phyloP scores from a whole-genome alignment of 1,140 invertebrate species.

The Drosophila simulans region DNA sequence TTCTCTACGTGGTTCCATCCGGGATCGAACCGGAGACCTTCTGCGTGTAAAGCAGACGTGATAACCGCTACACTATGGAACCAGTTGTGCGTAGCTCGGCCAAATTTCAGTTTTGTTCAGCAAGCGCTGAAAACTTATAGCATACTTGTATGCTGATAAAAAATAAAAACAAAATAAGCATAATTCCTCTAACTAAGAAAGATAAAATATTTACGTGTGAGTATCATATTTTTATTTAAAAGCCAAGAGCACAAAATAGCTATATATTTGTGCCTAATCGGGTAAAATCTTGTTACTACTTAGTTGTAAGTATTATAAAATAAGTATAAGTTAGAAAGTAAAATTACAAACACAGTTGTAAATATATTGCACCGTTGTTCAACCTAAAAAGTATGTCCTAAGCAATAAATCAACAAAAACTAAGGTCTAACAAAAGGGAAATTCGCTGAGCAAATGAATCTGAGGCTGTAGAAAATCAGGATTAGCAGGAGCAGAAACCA shows the following conservation, averaged over 20 bases:
- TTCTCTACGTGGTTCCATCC: constrained; percentile 20
- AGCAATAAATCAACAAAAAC: constrained; percentile 69
- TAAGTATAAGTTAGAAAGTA: constrained; percentile 51
- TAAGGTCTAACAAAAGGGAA: constrained; percentile 42
- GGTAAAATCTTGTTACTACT: constrained; percentile 51
- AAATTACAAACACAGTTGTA: constrained; percentile 56
- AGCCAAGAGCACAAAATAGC: constrained; percentile 60
- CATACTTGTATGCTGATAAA: constrained; percentile 14
- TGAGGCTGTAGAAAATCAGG: constrained; percentile 55
- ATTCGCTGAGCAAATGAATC: constrained; percentile 60
- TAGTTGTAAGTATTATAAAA: constrained; percentile 48
- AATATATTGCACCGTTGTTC: constrained; percentile 70
- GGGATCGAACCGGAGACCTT: constrained; percentile 85
- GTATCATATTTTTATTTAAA: constrained; percentile 68
- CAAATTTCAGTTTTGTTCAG: constrained; percentile 57
- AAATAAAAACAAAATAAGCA: too few relatives aligned
- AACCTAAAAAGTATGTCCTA: constrained; percentile 64
- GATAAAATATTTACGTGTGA: constrained; percentile 6
- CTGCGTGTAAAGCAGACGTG: constrained; percentile 88
- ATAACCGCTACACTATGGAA: constrained; percentile 88
- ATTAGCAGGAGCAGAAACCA: constrained; percentile 56
- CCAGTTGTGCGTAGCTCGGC: constrained; percentile 18
- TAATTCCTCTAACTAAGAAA: too few relatives aligned
- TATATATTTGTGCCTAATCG: constrained; percentile 38
- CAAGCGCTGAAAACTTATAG: neutral